phyloP scores from a whole-genome alignment of 2,888 invertebrate genomes.

The Dicycla oo region DNA sequence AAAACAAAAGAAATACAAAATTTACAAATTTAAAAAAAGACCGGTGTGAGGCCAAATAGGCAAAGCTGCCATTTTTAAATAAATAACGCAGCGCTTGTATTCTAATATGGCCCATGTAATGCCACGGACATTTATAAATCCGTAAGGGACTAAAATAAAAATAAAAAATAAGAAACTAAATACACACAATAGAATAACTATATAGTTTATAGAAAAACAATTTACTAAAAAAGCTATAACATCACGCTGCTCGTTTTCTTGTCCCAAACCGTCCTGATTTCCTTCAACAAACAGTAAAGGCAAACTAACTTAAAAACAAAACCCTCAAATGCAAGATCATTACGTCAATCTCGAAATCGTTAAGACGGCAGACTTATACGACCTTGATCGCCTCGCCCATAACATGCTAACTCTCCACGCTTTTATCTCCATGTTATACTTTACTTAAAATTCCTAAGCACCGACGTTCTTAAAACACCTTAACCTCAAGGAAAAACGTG shows the following conservation, averaged over 20 bases:
- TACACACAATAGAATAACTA: no score
- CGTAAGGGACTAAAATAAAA: no score
- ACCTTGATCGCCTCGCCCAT: conserved; percentile 40
- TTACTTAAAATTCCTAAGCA: conserved; percentile 47
- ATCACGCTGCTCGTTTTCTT: not conserved
- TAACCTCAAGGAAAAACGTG: conserved; percentile 54
- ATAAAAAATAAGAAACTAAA: no score
- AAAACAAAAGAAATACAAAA: no score
- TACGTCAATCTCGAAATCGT: conserved; percentile 21
- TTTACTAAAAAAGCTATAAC: no score
- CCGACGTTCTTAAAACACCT: conserved; percentile 45
- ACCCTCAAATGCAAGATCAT: conserved; percentile 23
- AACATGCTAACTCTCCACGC: conserved; percentile 29
- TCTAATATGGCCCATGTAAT: no score
- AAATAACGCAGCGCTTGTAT: no score
- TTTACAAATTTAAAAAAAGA: no score
- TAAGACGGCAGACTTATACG: conserved; percentile 31
- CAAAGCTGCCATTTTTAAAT: no score
- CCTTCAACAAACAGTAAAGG: not conserved
- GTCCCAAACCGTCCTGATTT: not conserved
- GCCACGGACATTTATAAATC: no score
- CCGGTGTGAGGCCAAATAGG: no score
- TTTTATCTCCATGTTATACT: conserved; percentile 49
- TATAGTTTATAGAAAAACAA: no score
- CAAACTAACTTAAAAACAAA: conserved; percentile 7